Conservation (phyloP, 2,888 invertebrate genomes). For the Philereme vetulata region DNA sequence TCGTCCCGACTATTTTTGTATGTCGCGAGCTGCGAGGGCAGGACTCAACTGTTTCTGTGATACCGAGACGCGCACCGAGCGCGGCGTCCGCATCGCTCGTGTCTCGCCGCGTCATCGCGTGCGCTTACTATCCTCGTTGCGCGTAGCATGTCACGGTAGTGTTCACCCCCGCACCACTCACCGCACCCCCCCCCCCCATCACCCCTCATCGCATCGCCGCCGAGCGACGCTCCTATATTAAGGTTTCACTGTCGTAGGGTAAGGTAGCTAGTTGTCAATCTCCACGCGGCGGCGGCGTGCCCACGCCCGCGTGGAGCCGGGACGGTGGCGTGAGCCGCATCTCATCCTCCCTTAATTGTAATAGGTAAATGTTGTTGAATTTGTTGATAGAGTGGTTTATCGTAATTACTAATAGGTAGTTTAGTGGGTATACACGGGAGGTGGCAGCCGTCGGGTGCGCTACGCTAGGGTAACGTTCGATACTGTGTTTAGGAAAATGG, state of each 20-base stretch:
- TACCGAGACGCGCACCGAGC: conserved; percentile 24
- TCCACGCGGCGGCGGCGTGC: conserved; percentile 36
- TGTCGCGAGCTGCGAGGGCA: conserved; percentile 27
- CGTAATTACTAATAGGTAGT: conserved; percentile 72
- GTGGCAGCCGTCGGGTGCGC: conserved; percentile 71
- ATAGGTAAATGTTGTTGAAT: conserved; percentile 83
- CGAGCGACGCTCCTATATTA: conserved; percentile 27
- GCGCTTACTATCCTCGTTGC: conserved; percentile 23
- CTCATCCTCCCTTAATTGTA: conserved; percentile 74
- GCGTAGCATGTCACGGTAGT: conserved; percentile 28
- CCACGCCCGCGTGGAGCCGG: conserved; percentile 10
- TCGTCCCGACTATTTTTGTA: conserved; percentile 51
- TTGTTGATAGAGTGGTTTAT: conserved; percentile 81
- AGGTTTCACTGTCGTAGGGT: conserved; percentile 25
- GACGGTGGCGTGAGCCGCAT: conserved; percentile 43
- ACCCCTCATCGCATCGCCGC: conserved; percentile 22
- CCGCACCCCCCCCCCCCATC: conserved; percentile 33
- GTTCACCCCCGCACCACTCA: conserved; percentile 28
- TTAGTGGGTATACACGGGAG: conserved; percentile 69
- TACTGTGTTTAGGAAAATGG: conserved; percentile 75
- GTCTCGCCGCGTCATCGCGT: conserved; percentile 23
- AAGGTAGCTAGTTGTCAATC: conserved; percentile 37
- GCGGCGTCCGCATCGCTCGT: conserved; percentile 6
- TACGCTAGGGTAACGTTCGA: conserved; percentile 69
- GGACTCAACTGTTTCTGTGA: conserved; percentile 32